phyloP scores from a whole-genome alignment of 2,888 invertebrate species.

The Drosophila pegasa region DNA sequence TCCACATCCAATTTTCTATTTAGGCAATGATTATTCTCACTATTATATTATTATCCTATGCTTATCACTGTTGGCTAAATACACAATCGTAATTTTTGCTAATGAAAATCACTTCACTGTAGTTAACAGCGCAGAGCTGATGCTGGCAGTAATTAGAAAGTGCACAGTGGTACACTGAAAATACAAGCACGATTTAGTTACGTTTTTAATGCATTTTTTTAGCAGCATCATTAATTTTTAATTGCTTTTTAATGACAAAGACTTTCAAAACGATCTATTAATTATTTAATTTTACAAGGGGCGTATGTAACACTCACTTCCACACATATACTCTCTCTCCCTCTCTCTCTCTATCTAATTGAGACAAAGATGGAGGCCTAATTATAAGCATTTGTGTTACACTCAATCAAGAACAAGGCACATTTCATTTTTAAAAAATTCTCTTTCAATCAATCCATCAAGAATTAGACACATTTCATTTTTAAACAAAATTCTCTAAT shows the following conservation, averaged over 20 bases:
- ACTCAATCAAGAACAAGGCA: conserved; percentile 41
- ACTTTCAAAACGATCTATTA: background rate
- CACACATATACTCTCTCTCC: background rate
- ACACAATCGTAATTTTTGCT: no score
- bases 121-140: conserved; percentile 6
- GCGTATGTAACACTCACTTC: conserved; percentile 11
- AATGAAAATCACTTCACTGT: background rate
- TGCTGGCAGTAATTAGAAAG: conserved; percentile 32
- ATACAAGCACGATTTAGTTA: conserved; percentile 29
- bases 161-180: conserved; percentile 39
- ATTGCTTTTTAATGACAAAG: conserved; percentile 2
- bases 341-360: background rate
- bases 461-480: conserved; percentile 36
- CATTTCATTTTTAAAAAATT: conserved; percentile 35
- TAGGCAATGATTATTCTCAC: no score
- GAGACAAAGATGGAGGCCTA: conserved; percentile 7
- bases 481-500: conserved; percentile 31
- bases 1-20: no score
- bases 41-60: background rate
- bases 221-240: conserved; percentile 4
- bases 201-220: conserved; percentile 1
- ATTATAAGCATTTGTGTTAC: conserved; percentile 35
- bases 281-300: conserved; percentile 2
- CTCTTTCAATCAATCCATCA: conserved; percentile 47
- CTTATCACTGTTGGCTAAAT: no score